These are phyloP conservation scores for Ptychodera flava DNA, from an alignment of 35 echinoderm and acorn worm genomes.

Conservation along the genomic window DNA sequence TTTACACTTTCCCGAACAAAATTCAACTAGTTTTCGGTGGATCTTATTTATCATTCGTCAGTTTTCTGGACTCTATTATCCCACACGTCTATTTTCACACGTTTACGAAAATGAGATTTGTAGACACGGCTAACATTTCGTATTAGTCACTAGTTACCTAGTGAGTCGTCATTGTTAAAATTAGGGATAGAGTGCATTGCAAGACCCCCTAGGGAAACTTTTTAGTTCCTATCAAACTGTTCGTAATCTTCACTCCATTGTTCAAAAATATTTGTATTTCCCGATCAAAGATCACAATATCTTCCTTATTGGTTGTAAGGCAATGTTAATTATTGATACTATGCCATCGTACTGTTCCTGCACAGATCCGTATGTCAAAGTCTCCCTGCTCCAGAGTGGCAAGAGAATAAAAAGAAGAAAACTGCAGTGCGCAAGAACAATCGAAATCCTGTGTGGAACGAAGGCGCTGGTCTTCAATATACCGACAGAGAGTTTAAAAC, in stretches of 20 bases:
- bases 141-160: no score
- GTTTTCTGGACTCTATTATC: no score
- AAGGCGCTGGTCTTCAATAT: conserved; percentile 86
- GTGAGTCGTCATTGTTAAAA: no score
- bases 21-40: no score
- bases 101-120: no score
- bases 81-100: no score
- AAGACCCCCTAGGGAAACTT: no score
- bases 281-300: background rate
- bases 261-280: background rate
- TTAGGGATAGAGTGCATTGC: no score
- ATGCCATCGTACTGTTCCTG: background rate
- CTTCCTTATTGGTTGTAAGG: background rate
- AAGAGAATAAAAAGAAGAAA: conserved; percentile 73
- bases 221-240: no score
- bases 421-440: conserved; percentile 48
- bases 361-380: conserved; percentile 93
- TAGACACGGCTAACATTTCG: no score
- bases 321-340: background rate
- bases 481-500: conserved; percentile 25
- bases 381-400: conserved; percentile 73
- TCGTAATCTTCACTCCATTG: background rate
- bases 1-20: no score
- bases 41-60: no score
- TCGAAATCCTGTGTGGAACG: conserved; percentile 81